Conservation (phyloP, 2,113 vertebrate genomes). For the Bujurquina vittata region DNA sequence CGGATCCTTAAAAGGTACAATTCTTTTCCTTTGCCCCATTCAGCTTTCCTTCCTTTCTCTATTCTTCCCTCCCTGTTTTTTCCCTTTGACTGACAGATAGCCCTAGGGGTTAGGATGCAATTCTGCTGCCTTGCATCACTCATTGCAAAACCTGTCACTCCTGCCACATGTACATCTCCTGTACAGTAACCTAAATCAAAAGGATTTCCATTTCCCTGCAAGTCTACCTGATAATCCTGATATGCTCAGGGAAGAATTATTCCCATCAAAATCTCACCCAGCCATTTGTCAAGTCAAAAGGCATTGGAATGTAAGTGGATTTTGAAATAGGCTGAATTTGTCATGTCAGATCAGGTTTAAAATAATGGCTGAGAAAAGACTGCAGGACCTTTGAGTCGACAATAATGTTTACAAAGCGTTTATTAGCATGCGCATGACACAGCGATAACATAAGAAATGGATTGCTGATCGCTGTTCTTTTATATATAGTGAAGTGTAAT, state of each 20-base stretch:
- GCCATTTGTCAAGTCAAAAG: slow-evolving; percentile 9
- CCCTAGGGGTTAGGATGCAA: slow-evolving; percentile 5
- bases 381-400: slow-evolving; percentile 5
- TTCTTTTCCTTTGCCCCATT: slow-evolving; percentile 15
- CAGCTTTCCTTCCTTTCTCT: neutral
- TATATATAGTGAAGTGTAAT: slow-evolving; percentile 45
- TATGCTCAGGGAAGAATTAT: slow-evolving; percentile 13
- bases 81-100: slow-evolving; percentile 45
- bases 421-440: neutral
- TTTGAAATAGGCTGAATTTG: slow-evolving; percentile 27
- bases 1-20: slow-evolving; percentile 19
- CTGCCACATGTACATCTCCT: slow-evolving; percentile 10
- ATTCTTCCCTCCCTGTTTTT: neutral
- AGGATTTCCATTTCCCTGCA: slow-evolving; percentile 45
- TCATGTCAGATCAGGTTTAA: slow-evolving; percentile 28
- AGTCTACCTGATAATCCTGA: slow-evolving; percentile 48
- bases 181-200: slow-evolving; percentile 39
- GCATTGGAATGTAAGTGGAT: slow-evolving; percentile 29
- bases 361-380: neutral
- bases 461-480: slow-evolving; percentile 12
- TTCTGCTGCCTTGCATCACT: slow-evolving; percentile 39
- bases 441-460: slow-evolving; percentile 25
- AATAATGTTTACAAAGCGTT: slow-evolving; percentile 7
- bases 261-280: slow-evolving; percentile 15
- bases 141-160: slow-evolving; percentile 6